phyloP scores from a whole-genome alignment of 2,113 vertebrate species.

The Caranx melampygus region DNA sequence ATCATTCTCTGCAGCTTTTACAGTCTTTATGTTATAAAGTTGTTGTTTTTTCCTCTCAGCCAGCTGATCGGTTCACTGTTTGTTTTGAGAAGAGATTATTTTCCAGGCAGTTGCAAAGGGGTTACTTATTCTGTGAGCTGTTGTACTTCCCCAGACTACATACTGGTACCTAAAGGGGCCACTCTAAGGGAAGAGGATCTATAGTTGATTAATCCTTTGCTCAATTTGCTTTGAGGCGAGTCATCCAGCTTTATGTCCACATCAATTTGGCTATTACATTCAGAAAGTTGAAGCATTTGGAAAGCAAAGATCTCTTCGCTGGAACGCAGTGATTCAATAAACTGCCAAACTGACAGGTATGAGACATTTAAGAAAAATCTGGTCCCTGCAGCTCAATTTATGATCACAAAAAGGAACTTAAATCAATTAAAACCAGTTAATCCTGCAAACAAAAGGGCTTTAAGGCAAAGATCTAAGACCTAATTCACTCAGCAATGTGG shows the following conservation, averaged over 20 bases:
- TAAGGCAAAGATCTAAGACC: conserved; percentile 4
- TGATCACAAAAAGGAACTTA: not conserved
- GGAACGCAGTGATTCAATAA: not conserved
- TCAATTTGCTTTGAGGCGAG: not conserved
- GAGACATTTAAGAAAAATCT: conserved; percentile 3
- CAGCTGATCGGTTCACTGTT: conserved; percentile 26
- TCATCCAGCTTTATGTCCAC: conserved; percentile 4
- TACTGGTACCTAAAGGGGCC: not conserved
- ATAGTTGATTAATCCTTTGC: conserved; percentile 1
- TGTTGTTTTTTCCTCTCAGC: conserved; percentile 4
- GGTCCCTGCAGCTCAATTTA: not conserved
- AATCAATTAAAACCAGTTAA: not conserved
- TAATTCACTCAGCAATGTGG: conserved; percentile 10
- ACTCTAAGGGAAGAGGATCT: not conserved
- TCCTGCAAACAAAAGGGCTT: conserved; percentile 11
- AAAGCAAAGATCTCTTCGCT: not conserved
- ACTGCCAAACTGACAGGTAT: not conserved
- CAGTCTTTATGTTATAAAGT: not conserved
- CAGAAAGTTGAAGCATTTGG: not conserved
- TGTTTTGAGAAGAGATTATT: conserved; percentile 44
- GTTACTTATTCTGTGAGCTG: conserved; percentile 24
- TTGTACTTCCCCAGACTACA: conserved; percentile 23
- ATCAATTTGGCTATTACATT: not conserved
- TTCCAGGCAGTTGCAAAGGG: conserved; percentile 11
- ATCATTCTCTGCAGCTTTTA: conserved; percentile 8